Percentiles rank a stretch among this genome's conserved stretches.
phyloP scores from a whole-genome alignment of 2,888 invertebrate genomes.

The Orthosia gracilis region DNA sequence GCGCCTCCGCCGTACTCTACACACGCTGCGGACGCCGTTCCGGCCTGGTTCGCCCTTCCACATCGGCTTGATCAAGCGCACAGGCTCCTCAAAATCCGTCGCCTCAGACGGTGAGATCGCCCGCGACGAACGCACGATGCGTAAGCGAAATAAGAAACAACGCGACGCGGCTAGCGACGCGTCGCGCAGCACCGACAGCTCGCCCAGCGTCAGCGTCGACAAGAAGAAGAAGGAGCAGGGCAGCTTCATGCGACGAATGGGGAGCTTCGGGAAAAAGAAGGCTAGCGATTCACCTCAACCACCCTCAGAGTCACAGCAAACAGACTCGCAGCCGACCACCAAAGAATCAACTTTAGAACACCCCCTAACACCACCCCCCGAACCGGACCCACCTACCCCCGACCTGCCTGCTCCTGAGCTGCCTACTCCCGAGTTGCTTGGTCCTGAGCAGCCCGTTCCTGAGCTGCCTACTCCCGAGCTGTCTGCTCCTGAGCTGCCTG shows the following conservation, averaged over 20 bases:
- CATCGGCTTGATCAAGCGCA: slow-evolving; percentile 87
- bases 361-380: slow-evolving; percentile 40
- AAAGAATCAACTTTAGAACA: slow-evolving; percentile 59
- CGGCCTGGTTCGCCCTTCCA: slow-evolving; percentile 90
- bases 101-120: slow-evolving; percentile 88
- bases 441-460: slow-evolving; percentile 56
- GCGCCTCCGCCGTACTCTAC: slow-evolving; percentile 88
- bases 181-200: slow-evolving; percentile 83
- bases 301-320: slow-evolving; percentile 67
- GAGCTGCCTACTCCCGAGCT: slow-evolving; percentile 46
- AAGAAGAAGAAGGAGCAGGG: slow-evolving; percentile 82
- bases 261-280: slow-evolving; percentile 85
- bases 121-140: slow-evolving; percentile 89
- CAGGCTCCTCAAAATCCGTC: slow-evolving; percentile 85
- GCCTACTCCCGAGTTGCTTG: slow-evolving; percentile 48
- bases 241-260: slow-evolving; percentile 84
- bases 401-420: slow-evolving; percentile 46
- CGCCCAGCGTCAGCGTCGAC: slow-evolving; percentile 80
- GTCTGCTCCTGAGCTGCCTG: slow-evolving; percentile 60
- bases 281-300: slow-evolving; percentile 75
- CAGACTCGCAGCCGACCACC: slow-evolving; percentile 66
- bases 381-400: slow-evolving; percentile 64
- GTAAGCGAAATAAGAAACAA: slow-evolving; percentile 88
- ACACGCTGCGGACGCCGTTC: slow-evolving; percentile 88
- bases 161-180: slow-evolving; percentile 82